Evolutionary conservation across 2,888 invertebrate genomes (phyloP).

Genomic region (Leptopilina syphax): DNA sequence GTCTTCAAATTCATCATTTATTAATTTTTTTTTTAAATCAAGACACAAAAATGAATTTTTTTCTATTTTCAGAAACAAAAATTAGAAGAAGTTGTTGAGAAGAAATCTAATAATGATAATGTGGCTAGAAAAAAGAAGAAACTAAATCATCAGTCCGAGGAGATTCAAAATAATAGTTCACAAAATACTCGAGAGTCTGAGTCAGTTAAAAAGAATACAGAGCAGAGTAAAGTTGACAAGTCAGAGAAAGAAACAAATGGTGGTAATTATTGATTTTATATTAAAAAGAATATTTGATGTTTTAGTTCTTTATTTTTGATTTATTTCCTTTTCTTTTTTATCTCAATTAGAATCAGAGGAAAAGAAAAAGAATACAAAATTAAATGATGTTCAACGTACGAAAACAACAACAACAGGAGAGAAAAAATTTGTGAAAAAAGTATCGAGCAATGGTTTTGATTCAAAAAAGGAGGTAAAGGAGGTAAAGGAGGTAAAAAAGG

Average conservation of each 20-base stretch:
- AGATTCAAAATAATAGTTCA: constrained; percentile 55
- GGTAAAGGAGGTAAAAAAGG: constrained; percentile 64
- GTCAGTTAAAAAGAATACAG: constrained; percentile 60
- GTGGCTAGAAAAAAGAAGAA: constrained; percentile 69
- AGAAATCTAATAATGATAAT: constrained; percentile 70
- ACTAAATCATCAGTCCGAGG: constrained; percentile 48
- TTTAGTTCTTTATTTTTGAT: too few species aligned
- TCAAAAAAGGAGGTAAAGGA: constrained; percentile 63
- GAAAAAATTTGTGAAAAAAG: constrained; percentile 59
- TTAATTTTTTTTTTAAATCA: neutral
- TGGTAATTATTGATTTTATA: constrained; percentile 42
- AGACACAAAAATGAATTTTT: constrained; percentile 14
- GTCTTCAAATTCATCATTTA: too few species aligned
- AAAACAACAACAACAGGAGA: constrained; percentile 53
- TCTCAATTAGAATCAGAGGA: constrained; percentile 68
- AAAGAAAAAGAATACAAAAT: constrained; percentile 68
- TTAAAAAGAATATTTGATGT: too few species aligned
- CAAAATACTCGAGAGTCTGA: constrained; percentile 59
- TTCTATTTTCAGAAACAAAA: constrained; percentile 73
- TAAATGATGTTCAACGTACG: constrained; percentile 48
- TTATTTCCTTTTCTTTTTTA: constrained; percentile 39
- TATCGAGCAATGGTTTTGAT: constrained; percentile 66
- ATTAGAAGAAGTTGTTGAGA: constrained; percentile 73
- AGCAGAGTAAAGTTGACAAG: constrained; percentile 73
- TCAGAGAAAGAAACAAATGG: constrained; percentile 60